Conservation (phyloP, 2,797 vertebrate species). For the Limosa lapponica region DNA sequence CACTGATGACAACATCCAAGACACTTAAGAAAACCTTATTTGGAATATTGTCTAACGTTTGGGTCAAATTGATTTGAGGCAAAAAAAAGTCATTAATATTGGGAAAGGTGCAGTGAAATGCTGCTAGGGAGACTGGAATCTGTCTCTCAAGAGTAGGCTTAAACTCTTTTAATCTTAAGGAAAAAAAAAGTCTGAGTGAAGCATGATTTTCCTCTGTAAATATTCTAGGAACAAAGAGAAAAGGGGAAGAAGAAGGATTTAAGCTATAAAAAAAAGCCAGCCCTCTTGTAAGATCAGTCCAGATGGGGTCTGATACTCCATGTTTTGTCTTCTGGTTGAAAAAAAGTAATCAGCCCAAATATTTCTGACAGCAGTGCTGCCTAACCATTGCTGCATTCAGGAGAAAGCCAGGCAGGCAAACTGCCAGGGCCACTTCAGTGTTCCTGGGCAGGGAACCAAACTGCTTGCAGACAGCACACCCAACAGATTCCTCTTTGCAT, state of each 20-base stretch:
- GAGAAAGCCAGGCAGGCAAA: background rate
- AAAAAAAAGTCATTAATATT: background rate
- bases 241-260: background rate
- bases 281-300: background rate
- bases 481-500: background rate
- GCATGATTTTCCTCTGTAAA: background rate
- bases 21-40: background rate
- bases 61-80: background rate
- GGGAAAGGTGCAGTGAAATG: background rate
- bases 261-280: background rate
- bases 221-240: background rate
- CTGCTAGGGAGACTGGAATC: background rate
- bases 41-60: background rate
- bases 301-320: background rate
- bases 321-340: background rate
- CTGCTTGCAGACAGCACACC: background rate
- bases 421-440: background rate
- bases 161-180: background rate
- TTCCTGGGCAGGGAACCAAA: background rate
- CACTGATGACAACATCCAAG: accelerated
- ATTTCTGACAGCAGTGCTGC: background rate
- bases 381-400: background rate
- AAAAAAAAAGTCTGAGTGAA: background rate
- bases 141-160: background rate
- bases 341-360: background rate